Base-by-base conservation (phyloP, 1,140 invertebrate genomes). In the Bombus huntii region DNA sequence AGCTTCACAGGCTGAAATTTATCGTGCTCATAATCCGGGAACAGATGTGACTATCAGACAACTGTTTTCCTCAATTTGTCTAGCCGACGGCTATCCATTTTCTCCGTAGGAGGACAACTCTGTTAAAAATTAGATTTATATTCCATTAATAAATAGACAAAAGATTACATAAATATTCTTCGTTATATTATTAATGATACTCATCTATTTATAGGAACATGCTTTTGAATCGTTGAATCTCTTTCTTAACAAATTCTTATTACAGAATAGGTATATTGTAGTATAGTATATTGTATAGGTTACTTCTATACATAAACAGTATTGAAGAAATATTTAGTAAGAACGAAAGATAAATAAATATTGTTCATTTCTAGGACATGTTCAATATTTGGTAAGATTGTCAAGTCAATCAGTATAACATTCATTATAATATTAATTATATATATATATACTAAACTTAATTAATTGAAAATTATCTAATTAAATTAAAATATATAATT, bases 11-110 rank as follows among this genome's bases (percentile, higher is more conserved):
- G n/a, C 15, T 84, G 1, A 75, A 84, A 84, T 84, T 84, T 84
- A 84, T 84, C 82, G 75, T 74, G 15, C 75, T 79, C 75, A 37
- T 84, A 78, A 84, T 72, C 75, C 39, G 25, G n/a, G 25, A 79
- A 37, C 77, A 68, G n/a, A 68, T 79, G 65, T 68, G 66, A 53
- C 47, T 66, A 47, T 83, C 25, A 28, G 25, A 59, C 66, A 15
- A 57, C 37, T 39, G 34, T 62, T 79, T 79, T 44, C 53, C 34
- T 68, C n/a, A 68, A 79, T 68, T 68, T 53, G 42, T 68, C 42
- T 34, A 44, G 10, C 15, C 31, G 3, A 15, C 28, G n/a, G 5
- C 76, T 22, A 13, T 66, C 22, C 59, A 34, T 34, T 75, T 75
- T 66, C 57, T n/a, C 6, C 1, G 15, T n/a, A 65, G 2, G 28